Conservation (phyloP, 2,888 invertebrate species). For the Apoda limacodes region DNA sequence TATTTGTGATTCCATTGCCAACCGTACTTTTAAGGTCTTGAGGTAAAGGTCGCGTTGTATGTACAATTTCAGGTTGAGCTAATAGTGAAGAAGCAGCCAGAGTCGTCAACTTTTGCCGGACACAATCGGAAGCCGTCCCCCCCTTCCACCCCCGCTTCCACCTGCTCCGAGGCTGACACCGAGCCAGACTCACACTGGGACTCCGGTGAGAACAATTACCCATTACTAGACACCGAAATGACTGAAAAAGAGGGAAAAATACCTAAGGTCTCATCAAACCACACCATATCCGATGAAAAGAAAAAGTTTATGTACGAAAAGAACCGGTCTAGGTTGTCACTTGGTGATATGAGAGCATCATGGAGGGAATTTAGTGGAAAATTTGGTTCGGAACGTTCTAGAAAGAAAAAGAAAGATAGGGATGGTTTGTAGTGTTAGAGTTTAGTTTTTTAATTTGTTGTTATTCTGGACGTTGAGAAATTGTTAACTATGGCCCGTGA, state of each 20-base stretch:
- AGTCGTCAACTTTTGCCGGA: conserved; percentile 42
- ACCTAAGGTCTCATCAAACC: conserved; percentile 1
- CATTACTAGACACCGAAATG: conserved; percentile 1
- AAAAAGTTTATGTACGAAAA: conserved; percentile 19
- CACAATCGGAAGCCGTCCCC: conserved; percentile 25
- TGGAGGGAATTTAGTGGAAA: conserved; percentile 40
- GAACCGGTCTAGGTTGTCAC: conserved; percentile 22
- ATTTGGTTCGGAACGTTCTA: conserved; percentile 31
- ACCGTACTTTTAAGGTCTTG: too few relatives aligned
- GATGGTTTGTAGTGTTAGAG: too few relatives aligned
- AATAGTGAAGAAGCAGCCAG: conserved; percentile 70
- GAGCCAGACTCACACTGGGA: conserved; percentile 75
- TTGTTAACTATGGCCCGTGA: too few relatives aligned
- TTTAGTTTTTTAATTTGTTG: too few relatives aligned
- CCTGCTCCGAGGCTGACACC: conserved; percentile 45
- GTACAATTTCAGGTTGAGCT: conserved; percentile 67
- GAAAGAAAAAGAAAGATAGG: conserved; percentile 29
- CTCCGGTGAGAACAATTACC: conserved; percentile 73
- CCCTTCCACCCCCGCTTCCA: conserved; percentile 34
- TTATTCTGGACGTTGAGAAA: too few relatives aligned
- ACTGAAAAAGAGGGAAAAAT: background rate
- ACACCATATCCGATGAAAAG: conserved; percentile 3
- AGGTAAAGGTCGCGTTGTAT: conserved; percentile 1
- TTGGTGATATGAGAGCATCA: conserved; percentile 37
- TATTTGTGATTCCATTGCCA: too few relatives aligned